Evolutionary conservation across 2,113 vertebrate species (phyloP).

Genomic region (Pampusana beccarii): DNA sequence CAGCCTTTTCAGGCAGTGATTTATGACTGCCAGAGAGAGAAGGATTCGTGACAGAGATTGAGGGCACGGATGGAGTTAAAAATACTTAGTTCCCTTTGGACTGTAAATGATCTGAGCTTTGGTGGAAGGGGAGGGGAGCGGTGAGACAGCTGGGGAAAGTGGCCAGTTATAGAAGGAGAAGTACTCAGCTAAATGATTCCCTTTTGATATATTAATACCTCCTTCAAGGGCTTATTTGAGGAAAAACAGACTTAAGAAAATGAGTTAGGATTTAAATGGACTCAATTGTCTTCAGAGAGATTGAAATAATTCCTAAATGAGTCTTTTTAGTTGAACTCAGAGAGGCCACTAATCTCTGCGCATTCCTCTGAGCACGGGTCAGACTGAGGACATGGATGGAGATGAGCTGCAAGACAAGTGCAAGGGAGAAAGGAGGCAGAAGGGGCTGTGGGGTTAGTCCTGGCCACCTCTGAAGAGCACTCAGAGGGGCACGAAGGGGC

Average conservation of each 20-base stretch:
- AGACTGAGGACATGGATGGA: neutral
- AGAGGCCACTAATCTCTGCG: neutral
- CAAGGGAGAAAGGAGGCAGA: neutral
- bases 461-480: neutral
- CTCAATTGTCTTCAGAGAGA: conserved; percentile 50
- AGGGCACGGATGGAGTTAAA: neutral
- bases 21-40: neutral
- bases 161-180: neutral
- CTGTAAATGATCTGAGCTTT: neutral
- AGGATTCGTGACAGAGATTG: neutral
- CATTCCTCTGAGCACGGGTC: neutral
- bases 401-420: neutral
- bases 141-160: neutral
- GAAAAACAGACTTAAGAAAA: conserved; percentile 51
- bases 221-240: conserved; percentile 37
- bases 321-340: neutral
- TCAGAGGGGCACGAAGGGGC: neutral
- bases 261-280: conserved; percentile 44
- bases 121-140: neutral
- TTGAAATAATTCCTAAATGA: conserved; percentile 48
- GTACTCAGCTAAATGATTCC: neutral
- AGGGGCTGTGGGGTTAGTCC: neutral
- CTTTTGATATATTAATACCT: conserved; percentile 46
- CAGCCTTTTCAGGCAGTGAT: neutral
- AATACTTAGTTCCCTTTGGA: neutral